Percentiles rank a stretch among this genome's conserved stretches.
Evolutionary conservation across 2,797 vertebrate species (phyloP).

Genomic region (Chloroceryle amazona): DNA sequence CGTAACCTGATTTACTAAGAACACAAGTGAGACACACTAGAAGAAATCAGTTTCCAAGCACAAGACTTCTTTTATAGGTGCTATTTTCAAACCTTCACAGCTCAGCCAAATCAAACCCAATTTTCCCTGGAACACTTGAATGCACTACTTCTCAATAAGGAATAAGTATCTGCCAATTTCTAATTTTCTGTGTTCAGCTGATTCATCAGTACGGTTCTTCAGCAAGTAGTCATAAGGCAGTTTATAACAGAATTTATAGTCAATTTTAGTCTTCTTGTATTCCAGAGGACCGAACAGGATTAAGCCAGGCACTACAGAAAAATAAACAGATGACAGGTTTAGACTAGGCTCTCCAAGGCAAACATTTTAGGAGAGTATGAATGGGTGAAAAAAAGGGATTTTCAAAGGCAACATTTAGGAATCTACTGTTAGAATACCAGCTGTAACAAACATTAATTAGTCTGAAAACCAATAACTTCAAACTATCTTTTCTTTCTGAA

Average conservation of each 20-base stretch:
- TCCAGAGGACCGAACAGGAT: neutral
- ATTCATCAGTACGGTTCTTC: constrained; percentile 24
- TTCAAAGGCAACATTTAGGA: neutral
- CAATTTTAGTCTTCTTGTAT: neutral
- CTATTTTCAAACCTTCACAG: constrained; percentile 21
- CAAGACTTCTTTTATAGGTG: neutral
- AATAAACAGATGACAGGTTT: neutral
- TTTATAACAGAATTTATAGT: neutral
- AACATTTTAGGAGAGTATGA: neutral
- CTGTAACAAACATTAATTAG: neutral
- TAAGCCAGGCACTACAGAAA: neutral
- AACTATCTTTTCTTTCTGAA: neutral
- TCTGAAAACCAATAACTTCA: neutral
- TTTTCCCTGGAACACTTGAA: neutral
- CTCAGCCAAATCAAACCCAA: constrained; percentile 1
- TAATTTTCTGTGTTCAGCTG: constrained; percentile 22
- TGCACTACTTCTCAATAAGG: neutral
- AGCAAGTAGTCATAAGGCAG: constrained; percentile 3
- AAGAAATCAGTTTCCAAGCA: neutral
- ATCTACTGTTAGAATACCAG: neutral
- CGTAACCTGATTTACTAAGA: neutral
- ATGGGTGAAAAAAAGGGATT: neutral
- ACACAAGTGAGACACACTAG: neutral
- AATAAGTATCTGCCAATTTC: constrained; percentile 6
- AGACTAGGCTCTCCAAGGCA: neutral